phyloP scores from a whole-genome alignment of 2,888 invertebrate genomes.

The Argyresthia albistria region DNA sequence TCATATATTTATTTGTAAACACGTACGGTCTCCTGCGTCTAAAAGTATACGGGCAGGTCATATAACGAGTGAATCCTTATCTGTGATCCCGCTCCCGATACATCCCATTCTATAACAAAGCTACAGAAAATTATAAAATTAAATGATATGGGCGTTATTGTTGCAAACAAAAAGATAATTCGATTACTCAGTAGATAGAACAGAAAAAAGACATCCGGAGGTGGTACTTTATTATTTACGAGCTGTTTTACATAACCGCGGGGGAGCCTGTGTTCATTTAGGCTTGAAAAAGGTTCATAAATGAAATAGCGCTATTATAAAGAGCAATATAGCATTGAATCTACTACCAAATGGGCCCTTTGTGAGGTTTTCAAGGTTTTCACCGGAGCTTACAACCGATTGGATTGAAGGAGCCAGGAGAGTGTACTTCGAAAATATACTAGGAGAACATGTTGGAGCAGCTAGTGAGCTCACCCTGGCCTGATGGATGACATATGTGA shows the following conservation, averaged over 20 bases:
- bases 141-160: no score
- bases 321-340: slow-evolving; percentile 23
- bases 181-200: neutral
- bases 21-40: no score
- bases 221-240: neutral
- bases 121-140: no score
- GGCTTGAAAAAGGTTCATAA: slow-evolving; percentile 21
- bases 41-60: no score
- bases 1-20: no score
- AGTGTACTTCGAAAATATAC: slow-evolving; percentile 13
- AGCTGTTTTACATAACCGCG: slow-evolving; percentile 10
- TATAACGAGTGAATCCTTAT: no score
- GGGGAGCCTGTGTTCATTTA: slow-evolving; percentile 21
- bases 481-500: neutral
- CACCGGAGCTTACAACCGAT: slow-evolving; percentile 20
- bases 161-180: no score
- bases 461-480: neutral
- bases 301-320: slow-evolving; percentile 22
- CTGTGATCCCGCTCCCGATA: no score
- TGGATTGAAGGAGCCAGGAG: slow-evolving; percentile 30
- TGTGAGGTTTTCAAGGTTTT: slow-evolving; percentile 18
- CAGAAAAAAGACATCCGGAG: neutral
- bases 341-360: slow-evolving; percentile 11
- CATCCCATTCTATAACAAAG: no score
- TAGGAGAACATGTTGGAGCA: neutral